A percentile compares a stretch with the other conserved stretches of the same genome.
These are phyloP conservation scores for Furcifer pardalis DNA, from an alignment of 2,797 vertebrate species.

Conservation along the genomic window DNA sequence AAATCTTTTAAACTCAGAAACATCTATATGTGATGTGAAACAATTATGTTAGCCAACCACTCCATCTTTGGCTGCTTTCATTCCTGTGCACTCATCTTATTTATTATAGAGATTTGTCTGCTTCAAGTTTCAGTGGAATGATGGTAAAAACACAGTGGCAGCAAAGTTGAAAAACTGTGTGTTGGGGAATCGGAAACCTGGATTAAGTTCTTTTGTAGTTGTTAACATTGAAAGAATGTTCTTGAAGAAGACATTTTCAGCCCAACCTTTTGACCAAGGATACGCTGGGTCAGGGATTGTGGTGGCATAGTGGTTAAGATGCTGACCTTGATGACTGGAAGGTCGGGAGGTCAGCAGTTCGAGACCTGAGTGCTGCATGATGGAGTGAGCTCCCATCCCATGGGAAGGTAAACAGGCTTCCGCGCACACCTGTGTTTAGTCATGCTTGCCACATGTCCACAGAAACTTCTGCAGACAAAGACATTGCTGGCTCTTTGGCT, in stretches of 20 bases:
- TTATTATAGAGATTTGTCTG: neutral
- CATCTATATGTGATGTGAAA: slow-evolving; percentile 53
- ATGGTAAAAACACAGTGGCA: rapidly evolving
- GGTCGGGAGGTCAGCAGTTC: too few relatives aligned
- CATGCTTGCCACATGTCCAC: too few relatives aligned
- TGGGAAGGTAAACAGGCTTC: too few relatives aligned
- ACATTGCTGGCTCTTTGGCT: too few relatives aligned
- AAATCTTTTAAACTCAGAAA: slow-evolving; percentile 62
- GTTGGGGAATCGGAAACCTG: neutral
- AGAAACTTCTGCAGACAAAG: too few relatives aligned
- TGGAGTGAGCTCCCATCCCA: too few relatives aligned
- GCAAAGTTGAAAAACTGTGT: neutral
- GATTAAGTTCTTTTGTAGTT: neutral
- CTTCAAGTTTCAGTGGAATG: neutral
- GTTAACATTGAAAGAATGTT: neutral
- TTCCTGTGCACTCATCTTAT: slow-evolving; percentile 25
- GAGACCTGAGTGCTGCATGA: too few relatives aligned
- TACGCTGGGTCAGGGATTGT: too few relatives aligned
- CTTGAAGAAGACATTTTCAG: neutral
- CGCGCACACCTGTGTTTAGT: too few relatives aligned
- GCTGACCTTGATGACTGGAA: too few relatives aligned
- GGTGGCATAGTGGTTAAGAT: too few relatives aligned
- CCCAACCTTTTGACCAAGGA: neutral
- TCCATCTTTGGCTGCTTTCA: slow-evolving; percentile 8
- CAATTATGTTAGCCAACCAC: slow-evolving; percentile 14